Evolutionary conservation across 2,797 vertebrate species (phyloP), one percentile per base, ranked within the genome.

Genomic region (Labroides dimidiatus): DNA sequence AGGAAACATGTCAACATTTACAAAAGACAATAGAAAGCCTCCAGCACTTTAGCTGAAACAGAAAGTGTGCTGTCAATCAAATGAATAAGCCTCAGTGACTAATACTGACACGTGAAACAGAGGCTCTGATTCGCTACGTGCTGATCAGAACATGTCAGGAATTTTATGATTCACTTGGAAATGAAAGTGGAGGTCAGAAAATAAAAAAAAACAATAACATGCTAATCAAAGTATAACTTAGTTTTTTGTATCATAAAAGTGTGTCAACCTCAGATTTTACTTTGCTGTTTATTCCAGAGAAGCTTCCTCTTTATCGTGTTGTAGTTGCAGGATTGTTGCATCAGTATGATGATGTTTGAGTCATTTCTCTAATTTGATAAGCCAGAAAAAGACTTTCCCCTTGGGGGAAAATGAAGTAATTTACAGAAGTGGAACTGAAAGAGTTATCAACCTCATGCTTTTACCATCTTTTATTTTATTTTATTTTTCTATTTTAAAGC

Each of bases 1-100:
- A 64, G 43, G 54, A 39, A 21, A 54, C 56, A 51, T 41, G 36
- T 63, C 21, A 15, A 2, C 57, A 69, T 64, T 36, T 23, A 55
- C 61, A 36, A 11, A 20, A 20, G 3, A 55, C 20, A 51, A 33
- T 9, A 20, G 36, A 45, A 19, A 57, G 39, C 24, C 21, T 30
- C 43, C 49, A 37, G 16, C 27, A 42, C 37, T 39, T 39, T 14
- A 45, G 37, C 45, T 11, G 27, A 23, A 37, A 39, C 15, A 15
- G 23, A 52, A 19, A 17, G 8, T 36, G 6, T 10, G 9, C 61
- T 19, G 12, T 44, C 36, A 1, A 36, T 55, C 71, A 63, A 50
- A 13, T 16, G 37, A 56, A 20, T 2, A 23, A 49, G 57, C 19
- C 42, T 11, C 14, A 2, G 0, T 58, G 64, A 52, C 20, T 4